Conservation (phyloP, 2,888 invertebrate genomes). For the Eustalomyia histrio region DNA sequence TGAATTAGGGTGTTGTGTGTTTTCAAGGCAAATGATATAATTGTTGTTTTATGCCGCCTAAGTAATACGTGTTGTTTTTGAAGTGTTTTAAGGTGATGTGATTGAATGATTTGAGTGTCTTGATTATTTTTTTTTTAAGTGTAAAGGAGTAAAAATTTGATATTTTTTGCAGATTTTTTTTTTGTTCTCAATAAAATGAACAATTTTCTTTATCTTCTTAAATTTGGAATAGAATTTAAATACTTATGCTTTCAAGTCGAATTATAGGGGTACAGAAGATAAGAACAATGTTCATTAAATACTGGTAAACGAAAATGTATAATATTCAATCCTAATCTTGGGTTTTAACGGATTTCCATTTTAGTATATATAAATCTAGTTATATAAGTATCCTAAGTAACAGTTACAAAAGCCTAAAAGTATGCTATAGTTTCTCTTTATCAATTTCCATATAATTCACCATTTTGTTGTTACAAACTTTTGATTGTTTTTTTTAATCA, state of each 20-base stretch:
- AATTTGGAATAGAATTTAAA: constrained; percentile 45
- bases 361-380: constrained; percentile 48
- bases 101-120: constrained; percentile 17
- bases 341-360: constrained; percentile 56
- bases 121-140: constrained; percentile 23
- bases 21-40: neutral
- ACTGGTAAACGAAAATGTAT: constrained; percentile 81
- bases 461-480: constrained; percentile 30
- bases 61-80: neutral
- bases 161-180: constrained; percentile 21
- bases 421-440: constrained; percentile 7
- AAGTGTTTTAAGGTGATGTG: constrained; percentile 14
- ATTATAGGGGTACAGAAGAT: constrained; percentile 67
- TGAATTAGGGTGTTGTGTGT: constrained; percentile 8
- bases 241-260: constrained; percentile 34
- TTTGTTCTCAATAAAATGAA: constrained; percentile 71
- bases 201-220: constrained; percentile 72
- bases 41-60: neutral
- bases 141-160: constrained; percentile 34
- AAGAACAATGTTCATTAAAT: constrained; percentile 79
- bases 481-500: constrained; percentile 1
- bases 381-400: constrained; percentile 13
- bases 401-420: constrained; percentile 33
- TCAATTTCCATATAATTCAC: constrained; percentile 31
- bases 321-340: constrained; percentile 80